Evolutionary conservation across 2,797 vertebrate species (phyloP).

Genomic region (Sciaenops ocellatus): DNA sequence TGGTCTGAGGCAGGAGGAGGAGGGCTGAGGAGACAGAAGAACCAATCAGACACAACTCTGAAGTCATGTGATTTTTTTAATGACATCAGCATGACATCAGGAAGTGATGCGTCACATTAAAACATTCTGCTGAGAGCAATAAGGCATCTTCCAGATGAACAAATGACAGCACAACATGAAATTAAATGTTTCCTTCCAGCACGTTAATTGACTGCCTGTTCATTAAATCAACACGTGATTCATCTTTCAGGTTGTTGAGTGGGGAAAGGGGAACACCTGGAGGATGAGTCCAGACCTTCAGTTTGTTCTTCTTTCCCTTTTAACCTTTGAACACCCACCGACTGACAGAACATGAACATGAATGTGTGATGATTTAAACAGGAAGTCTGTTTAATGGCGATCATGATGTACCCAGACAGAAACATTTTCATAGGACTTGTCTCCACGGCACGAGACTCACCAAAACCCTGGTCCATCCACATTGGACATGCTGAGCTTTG

Average conservation of each 20-base stretch:
- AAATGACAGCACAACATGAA: constrained; percentile 7
- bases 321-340: too few species aligned
- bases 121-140: constrained; percentile 37
- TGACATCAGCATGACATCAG: constrained; percentile 3
- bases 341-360: too few species aligned
- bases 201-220: neutral
- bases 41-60: constrained; percentile 33
- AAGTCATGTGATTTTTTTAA: constrained; percentile 11
- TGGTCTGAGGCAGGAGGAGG: constrained; percentile 18
- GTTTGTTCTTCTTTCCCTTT: too few species aligned
- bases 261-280: neutral
- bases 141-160: constrained; percentile 54
- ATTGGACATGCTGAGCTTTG: too few species aligned
- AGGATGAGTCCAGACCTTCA: neutral
- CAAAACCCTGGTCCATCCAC: too few species aligned
- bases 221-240: neutral
- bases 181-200: neutral
- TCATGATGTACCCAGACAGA: too few species aligned
- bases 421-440: too few species aligned
- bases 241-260: neutral
- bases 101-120: neutral
- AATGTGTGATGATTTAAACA: too few species aligned
- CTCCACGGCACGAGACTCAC: too few species aligned
- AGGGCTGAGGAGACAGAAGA: neutral
- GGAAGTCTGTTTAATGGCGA: too few species aligned